phyloP scores from a whole-genome alignment of 2,797 vertebrate genomes.

The Darevskia nairensis region DNA sequence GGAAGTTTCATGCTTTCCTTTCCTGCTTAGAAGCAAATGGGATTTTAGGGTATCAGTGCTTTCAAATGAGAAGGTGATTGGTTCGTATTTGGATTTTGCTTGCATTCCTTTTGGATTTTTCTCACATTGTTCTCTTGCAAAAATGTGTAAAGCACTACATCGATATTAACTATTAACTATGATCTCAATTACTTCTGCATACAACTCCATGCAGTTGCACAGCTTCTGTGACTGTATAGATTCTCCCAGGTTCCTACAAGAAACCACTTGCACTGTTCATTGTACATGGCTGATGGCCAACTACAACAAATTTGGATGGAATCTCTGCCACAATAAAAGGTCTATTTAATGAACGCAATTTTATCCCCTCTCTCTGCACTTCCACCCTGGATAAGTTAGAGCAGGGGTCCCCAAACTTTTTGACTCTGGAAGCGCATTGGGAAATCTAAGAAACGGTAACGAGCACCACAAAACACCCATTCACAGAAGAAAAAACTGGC shows the following conservation, averaged over 20 bases:
- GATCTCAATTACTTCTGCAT: neutral
- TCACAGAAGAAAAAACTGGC: too few relatives aligned
- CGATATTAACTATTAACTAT: neutral
- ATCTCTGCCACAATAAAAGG: neutral
- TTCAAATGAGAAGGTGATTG: constrained; percentile 59
- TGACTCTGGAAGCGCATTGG: too few relatives aligned
- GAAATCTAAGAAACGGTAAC: too few relatives aligned
- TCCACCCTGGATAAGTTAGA: neutral
- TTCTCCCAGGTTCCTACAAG: neutral
- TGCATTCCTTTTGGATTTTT: constrained; percentile 3
- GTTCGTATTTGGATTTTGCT: constrained; percentile 25
- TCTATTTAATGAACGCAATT: neutral
- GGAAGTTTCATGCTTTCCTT: constrained; percentile 66
- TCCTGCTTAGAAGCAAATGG: constrained; percentile 69
- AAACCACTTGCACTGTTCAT: neutral
- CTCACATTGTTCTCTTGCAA: constrained; percentile 15
- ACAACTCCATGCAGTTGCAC: neutral
- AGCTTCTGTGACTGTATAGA: neutral
- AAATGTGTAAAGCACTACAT: neutral
- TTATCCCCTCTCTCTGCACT: neutral
- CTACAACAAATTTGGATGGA: neutral
- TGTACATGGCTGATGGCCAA: neutral
- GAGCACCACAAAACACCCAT: too few relatives aligned
- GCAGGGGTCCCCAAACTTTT: too few relatives aligned
- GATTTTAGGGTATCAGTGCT: constrained; percentile 61